These are phyloP conservation scores for Polyommatus iphigenia DNA, from an alignment of 2,888 invertebrate genomes.

Conservation along the genomic window DNA sequence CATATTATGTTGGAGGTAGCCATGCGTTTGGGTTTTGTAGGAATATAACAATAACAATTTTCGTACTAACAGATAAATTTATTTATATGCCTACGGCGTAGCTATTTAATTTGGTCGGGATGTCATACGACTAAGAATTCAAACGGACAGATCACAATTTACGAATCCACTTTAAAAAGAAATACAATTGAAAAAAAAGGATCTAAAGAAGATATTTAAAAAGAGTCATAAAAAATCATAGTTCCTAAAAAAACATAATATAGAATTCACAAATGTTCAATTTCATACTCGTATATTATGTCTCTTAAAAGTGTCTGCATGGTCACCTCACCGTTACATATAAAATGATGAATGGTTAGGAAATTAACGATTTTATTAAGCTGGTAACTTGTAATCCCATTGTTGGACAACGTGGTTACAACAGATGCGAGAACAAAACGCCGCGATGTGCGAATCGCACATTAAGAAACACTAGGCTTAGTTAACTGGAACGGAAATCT, in stretches of 20 bases:
- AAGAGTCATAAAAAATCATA: too few relatives aligned
- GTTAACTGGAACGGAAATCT: background rate
- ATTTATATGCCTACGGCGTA: too few relatives aligned
- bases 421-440: background rate
- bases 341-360: slow-evolving; percentile 28
- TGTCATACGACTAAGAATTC: too few relatives aligned
- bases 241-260: too few relatives aligned
- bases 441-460: background rate
- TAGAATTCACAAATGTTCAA: too few relatives aligned
- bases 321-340: slow-evolving; percentile 10
- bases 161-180: too few relatives aligned
- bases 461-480: background rate
- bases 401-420: background rate
- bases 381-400: slow-evolving; percentile 26
- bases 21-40: background rate
- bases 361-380: slow-evolving; percentile 3
- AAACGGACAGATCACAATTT: too few relatives aligned
- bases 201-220: too few relatives aligned
- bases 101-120: too few relatives aligned
- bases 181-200: too few relatives aligned
- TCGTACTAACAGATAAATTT: too few relatives aligned
- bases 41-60: background rate
- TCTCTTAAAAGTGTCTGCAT: background rate
- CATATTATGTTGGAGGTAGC: slow-evolving; percentile 13
- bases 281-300: background rate